Evolutionary conservation across 2,888 invertebrate species (phyloP), one percentile per base, ranked within the genome.

Genomic region (Drosophila cyrtoloma): DNA sequence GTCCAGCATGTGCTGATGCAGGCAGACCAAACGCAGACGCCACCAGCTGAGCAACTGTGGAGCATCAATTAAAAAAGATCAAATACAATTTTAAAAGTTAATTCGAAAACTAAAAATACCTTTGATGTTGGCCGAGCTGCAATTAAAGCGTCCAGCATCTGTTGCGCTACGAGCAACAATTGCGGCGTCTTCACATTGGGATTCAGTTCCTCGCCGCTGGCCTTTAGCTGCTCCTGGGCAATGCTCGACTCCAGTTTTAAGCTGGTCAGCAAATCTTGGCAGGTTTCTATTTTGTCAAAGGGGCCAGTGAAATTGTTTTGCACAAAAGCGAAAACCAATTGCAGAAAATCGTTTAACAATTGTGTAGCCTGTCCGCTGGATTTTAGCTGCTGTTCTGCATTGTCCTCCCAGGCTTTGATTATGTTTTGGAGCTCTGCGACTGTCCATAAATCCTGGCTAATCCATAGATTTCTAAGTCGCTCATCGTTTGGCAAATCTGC

Each of bases 301-400:
- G 97, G 97, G 0, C 98, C 97, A 59, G 96, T 96, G 95, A 97
- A 98, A 93, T 98, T 98, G 62, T 94, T 94, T 92, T 97, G 96
- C 63, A 97, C 95, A 93, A 98, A 98, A 33, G 95, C 94, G 59
- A 96, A 94, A 35, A 97, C 93, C 79, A 96, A 94, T 44, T 96
- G 94, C 26, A 97, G 94, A 3, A 96, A 96, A 30, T 88, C 76
- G 61, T 95, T 74, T 1, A 89, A 42, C 12, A 89, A 62, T 12
- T 75, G 33, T 1, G 65, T 33, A 0, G 77, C 52, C 12, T 56
- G 14, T 33, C 79, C 67, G 1, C 60, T 56, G 3, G 26, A 5
- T 44, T 51, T 62, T 55, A n/a, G 30, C 26, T 32, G 28, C 5
- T 39, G 42, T 7, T 55, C 66, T 28, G 60, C 52, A 5, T 19